Base-by-base conservation (phyloP, 1,140 invertebrate genomes). In the Sarcophaga bullata region DNA sequence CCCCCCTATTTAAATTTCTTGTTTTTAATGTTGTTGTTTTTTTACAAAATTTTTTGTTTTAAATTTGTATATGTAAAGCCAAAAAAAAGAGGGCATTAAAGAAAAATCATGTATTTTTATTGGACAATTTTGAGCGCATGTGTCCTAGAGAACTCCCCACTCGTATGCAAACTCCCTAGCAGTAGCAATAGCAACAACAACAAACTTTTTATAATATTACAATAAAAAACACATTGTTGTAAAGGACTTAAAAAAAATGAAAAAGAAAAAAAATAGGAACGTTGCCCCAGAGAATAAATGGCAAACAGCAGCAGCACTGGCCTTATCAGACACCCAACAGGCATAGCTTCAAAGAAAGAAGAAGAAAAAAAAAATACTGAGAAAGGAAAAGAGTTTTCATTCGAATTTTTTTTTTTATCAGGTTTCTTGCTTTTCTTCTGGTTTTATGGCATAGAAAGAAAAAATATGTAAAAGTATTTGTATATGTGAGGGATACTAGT, bases 131-230 rank as follows among this genome's bases (percentile, higher is more conserved):
- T 17, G 49, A 50, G 75, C 75, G 75, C 75, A 78, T 78, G 75
- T 78, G 62, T 68, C 62, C 75, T 52, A 25, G 75, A 78, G n/a
- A 50, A 68, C 15, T 62, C 17, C 17, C 62, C 54, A n/a, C 81
- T 54, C 75, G 68, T 37, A 82, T 81, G 81, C 81, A 82, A 82
- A 82, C 68, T 54, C 49, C 73, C 47, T 46, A 68, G 54, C 73
- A 49, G 48, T 48, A 49, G 15, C 11, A 52, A 54, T 8, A 6
- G 47, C 19, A 47, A 37, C 25, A 37, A 37, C n/a, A n/a, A n/a
- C 17, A 81, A 9, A 68, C 6, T 19, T 19, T 19, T 19, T 68
- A 68, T 4, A 19, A 25, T 68, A 68, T 25, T 19, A 68, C 62
- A 68, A 68, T 68, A 68, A 68, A 68, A 68, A 68, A 78, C 75